Evolutionary conservation across 2,113 vertebrate species (phyloP), one percentile per base, ranked within the genome.

Genomic region (Zapus hudsonius): DNA sequence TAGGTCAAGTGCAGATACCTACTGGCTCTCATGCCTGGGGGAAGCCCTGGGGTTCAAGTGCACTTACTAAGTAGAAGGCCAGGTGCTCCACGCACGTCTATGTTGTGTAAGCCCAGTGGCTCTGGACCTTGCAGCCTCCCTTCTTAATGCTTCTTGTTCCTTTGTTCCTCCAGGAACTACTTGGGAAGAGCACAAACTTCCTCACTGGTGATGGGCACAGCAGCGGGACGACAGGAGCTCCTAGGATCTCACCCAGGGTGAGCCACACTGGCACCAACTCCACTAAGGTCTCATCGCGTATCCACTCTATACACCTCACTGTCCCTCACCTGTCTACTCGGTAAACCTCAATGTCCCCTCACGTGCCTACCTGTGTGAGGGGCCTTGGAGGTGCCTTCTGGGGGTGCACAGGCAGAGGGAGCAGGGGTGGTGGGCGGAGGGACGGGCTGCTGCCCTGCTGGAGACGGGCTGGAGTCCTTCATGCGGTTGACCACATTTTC

Each of bases 401-500:
- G 40, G 86, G 95, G 23, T 7, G 33, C 93, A 86, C 3, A 0
- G 33, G 55, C 38, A 42, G 84, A 33, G 31, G 67, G 19, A 42
- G 61, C 3, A 84, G 89, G 57, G 23, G 74, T 4, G 0, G 40
- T 20, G 1, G 63, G 16, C 5, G 40, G 23, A 31, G 85, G 40
- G 23, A 73, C 16, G 0, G 6, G 76, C 13, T 40, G 95, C 83
- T 96, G 96, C 1, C 86, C 96, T 72, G 23, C 92, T 70, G 82
- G 95, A 19, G 85, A 67, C 44, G 74, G 84, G 52, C 94, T 12
- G n/a, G 97, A 81, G 40, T 97, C 96, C 69, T 98, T 98, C 98
- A 98, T 98, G 84, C 97, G 92, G 55, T 97, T 98, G 52, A 98
- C 97, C 23, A 98, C 97, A 59, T 97, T 98, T 92, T 98, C 98